phyloP scores from a whole-genome alignment of 2,113 vertebrate genomes.

The Pluvianellus socialis region DNA sequence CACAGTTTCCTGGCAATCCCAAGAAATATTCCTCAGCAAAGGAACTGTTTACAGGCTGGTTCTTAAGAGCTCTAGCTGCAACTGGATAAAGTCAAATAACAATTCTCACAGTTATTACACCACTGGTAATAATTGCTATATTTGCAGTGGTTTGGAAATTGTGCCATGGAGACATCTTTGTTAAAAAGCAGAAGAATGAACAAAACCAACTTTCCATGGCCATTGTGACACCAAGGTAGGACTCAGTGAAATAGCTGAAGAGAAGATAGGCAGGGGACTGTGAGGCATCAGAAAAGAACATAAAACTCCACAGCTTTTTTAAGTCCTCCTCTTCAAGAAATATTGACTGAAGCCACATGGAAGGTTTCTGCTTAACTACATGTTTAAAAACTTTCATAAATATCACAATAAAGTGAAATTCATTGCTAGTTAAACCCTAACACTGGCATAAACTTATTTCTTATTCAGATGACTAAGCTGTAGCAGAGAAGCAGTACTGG shows the following conservation, averaged over 20 bases:
- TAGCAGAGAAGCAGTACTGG: background rate
- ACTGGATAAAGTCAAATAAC: constrained; percentile 56
- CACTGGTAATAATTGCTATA: constrained; percentile 78
- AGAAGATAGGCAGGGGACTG: background rate
- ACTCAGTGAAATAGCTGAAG: background rate
- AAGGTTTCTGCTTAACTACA: constrained; percentile 61
- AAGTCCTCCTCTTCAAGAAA: constrained; percentile 47
- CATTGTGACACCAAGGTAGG: background rate
- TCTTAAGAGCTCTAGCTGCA: constrained; percentile 69
- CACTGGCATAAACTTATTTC: constrained; percentile 59
- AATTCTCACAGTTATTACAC: constrained; percentile 76
- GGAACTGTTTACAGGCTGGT: constrained; percentile 59
- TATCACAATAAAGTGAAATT: constrained; percentile 73
- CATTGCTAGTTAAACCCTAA: constrained; percentile 72
- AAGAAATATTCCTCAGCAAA: constrained; percentile 19
- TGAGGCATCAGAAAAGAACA: background rate
- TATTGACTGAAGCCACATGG: constrained; percentile 48
- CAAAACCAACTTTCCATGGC: background rate
- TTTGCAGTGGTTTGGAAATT: constrained; percentile 34
- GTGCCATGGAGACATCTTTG: background rate
- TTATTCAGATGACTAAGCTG: constrained; percentile 63
- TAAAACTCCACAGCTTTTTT: background rate
- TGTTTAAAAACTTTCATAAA: constrained; percentile 75
- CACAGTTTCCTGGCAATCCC: background rate
- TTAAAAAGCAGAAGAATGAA: background rate